These are phyloP conservation scores for Drosophila hydei DNA, from an alignment of 1,140 invertebrate genomes.

Conservation along the genomic window DNA sequence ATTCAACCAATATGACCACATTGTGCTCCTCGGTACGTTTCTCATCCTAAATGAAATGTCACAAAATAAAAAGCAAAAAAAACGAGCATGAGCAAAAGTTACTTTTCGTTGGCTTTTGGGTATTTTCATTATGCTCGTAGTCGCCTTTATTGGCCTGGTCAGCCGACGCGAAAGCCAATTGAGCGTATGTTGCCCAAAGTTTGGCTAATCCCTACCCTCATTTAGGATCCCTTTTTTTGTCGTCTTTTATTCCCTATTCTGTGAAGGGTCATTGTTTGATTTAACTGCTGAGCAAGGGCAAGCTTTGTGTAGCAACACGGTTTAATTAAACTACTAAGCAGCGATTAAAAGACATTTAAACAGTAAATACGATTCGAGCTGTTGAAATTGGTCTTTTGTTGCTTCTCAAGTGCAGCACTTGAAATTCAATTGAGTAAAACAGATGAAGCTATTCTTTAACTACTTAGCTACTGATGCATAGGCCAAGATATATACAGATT, in stretches of 20 bases:
- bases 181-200: constrained; percentile 50
- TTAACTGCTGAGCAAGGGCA: constrained; percentile 53
- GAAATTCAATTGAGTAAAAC: too few relatives aligned
- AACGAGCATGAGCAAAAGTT: constrained; percentile 33
- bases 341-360: constrained; percentile 68
- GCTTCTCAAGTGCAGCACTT: not conserved
- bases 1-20: constrained; percentile 95
- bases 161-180: constrained; percentile 52
- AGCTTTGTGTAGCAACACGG: constrained; percentile 32
- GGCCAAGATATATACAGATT: too few relatives aligned
- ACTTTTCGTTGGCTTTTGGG: constrained; percentile 50
- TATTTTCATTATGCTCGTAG: constrained; percentile 41
- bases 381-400: constrained; percentile 25
- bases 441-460: too few relatives aligned
- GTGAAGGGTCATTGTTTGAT: constrained; percentile 59
- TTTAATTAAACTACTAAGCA: constrained; percentile 76
- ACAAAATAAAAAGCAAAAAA: constrained; percentile 14
- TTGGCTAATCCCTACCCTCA: constrained; percentile 64
- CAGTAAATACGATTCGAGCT: constrained; percentile 58
- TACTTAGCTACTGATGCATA: too few relatives aligned
- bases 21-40: constrained; percentile 93
- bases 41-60: constrained; percentile 86
- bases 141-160: constrained; percentile 46
- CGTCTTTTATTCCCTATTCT: constrained; percentile 12
- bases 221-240: constrained; percentile 56